A percentile compares a stretch with the other conserved stretches of the same genome.
Conservation (phyloP, 2,888 invertebrate genomes). For the Drosophila multiciliata region DNA sequence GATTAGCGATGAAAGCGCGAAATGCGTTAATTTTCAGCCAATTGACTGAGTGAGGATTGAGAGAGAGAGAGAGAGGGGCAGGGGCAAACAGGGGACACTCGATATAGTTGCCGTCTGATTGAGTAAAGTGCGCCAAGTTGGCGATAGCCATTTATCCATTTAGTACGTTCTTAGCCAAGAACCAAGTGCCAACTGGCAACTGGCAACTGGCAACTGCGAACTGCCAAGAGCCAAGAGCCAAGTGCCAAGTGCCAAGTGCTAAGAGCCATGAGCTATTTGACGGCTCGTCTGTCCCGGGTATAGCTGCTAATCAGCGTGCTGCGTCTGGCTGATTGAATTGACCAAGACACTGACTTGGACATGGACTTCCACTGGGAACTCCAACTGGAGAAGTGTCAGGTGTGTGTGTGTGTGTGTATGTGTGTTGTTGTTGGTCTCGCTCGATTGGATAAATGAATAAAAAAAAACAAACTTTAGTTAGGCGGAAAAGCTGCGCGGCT, state of each 20-base stretch:
- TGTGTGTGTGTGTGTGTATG: background rate
- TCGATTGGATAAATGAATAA: slow-evolving; percentile 78
- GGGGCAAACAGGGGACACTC: slow-evolving; percentile 1
- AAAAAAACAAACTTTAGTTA: slow-evolving; percentile 59
- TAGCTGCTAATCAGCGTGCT: slow-evolving; percentile 75
- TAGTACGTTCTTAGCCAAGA: slow-evolving; percentile 64
- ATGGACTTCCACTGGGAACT: background rate
- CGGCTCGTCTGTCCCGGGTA: slow-evolving; percentile 18
- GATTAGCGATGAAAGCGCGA: slow-evolving; percentile 66
- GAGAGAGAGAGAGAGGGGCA: background rate
- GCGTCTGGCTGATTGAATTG: slow-evolving; percentile 78
- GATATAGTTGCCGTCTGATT: slow-evolving; percentile 50
- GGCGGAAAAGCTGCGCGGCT: slow-evolving; percentile 51
- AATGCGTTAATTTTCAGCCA: slow-evolving; percentile 79
- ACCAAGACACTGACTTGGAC: slow-evolving; percentile 38
- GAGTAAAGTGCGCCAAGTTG: slow-evolving; percentile 70
- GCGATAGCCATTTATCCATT: slow-evolving; percentile 53
- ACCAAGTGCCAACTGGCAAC: slow-evolving; percentile 3
- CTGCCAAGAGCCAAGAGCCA: slow-evolving; percentile 15
- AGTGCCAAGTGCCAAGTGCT: background rate
- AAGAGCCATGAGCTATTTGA: slow-evolving; percentile 16
- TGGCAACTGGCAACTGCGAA: background rate
- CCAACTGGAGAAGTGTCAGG: slow-evolving; percentile 1
- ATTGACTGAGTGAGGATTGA: slow-evolving; percentile 50
- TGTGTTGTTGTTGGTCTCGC: slow-evolving; percentile 44